Base-by-base conservation (phyloP, 2,888 invertebrate species). In the Hermaeophaga mercurialis region DNA sequence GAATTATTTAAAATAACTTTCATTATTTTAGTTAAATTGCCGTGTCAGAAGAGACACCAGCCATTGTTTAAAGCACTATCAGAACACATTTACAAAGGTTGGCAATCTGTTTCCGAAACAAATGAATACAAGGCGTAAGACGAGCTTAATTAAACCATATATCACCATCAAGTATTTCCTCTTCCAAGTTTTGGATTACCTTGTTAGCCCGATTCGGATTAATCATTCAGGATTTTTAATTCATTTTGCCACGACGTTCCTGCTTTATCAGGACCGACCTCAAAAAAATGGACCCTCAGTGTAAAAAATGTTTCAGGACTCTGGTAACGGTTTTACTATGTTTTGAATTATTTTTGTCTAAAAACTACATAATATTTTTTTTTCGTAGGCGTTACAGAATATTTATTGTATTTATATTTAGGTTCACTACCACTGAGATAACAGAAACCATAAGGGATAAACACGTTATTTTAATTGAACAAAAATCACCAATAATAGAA, bases 121-220 rank as follows among this genome's bases (percentile, higher is more conserved):
- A 77, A 77, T 77, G 76, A 76, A 76, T 75, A 77, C 77, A 77
- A 72, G 70, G 74, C 73, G 73, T 74, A 75, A 75, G 76, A 77
- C 77, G 75, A 75, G 74, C 71, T 77, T 75, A 77, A 77, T 77
- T 77, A 76, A 76, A 75, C 74, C 70, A 76, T 76, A 76, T 70
- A 76, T 77, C 77, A 76, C 74, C 67, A 73, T 74, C 73, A 73
- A 72, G 60, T 68, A 66, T 68, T 68, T 68, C 68, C 68, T 68
- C 65, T 67, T 67, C 69, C 62, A 72, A 73, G 72, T 73, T 73
- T 71, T 66, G 71, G 73, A 73, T 74, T 74, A 75, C 73, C 75
- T 75, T 75, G 75, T 75, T 75, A 73, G 69, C 71, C 66, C 68
- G 72, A 72, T 70, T 66, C 68, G 74, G 75, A 75, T 75, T 76